phyloP scores from a whole-genome alignment of 64 coral and sea anemone genomes.

The Pocillopora verrucosa region DNA sequence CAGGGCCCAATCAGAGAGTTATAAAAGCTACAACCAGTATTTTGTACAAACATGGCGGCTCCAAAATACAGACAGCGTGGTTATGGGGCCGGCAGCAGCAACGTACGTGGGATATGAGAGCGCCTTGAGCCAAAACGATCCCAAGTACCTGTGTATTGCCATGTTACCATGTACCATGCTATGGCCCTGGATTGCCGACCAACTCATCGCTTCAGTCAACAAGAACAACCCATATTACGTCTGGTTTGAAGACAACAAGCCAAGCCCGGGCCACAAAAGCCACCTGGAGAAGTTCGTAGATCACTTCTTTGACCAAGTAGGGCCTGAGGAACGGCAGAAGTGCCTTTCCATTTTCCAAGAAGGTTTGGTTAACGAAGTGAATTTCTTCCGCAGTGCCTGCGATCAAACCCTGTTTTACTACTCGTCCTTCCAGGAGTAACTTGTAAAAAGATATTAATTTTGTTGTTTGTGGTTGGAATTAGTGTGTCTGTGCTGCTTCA shows the following conservation, averaged over 20 bases:
- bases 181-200: too few relatives aligned
- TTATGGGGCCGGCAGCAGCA: slow-evolving; percentile 39
- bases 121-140: too few relatives aligned
- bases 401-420: slow-evolving; percentile 30
- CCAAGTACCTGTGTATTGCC: too few relatives aligned
- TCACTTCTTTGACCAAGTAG: slow-evolving; percentile 8
- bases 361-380: slow-evolving; percentile 59
- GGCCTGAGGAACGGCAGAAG: neutral
- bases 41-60: slow-evolving; percentile 42
- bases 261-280: slow-evolving; percentile 1
- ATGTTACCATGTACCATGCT: too few relatives aligned
- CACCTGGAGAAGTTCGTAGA: slow-evolving; percentile 47
- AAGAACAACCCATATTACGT: too few relatives aligned
- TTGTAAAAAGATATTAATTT: too few relatives aligned
- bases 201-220: too few relatives aligned
- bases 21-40: slow-evolving; percentile 34
- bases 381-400: slow-evolving; percentile 60
- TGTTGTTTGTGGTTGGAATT: too few relatives aligned
- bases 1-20: slow-evolving; percentile 42
- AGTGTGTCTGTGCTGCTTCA: too few relatives aligned
- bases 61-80: slow-evolving; percentile 33
- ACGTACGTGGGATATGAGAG: slow-evolving; percentile 46
- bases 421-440: neutral
- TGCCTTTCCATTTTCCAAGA: slow-evolving; percentile 30
- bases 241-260: too few relatives aligned